Base-by-base conservation (phyloP, 2,888 invertebrate genomes). In the Thymelicus acteon region DNA sequence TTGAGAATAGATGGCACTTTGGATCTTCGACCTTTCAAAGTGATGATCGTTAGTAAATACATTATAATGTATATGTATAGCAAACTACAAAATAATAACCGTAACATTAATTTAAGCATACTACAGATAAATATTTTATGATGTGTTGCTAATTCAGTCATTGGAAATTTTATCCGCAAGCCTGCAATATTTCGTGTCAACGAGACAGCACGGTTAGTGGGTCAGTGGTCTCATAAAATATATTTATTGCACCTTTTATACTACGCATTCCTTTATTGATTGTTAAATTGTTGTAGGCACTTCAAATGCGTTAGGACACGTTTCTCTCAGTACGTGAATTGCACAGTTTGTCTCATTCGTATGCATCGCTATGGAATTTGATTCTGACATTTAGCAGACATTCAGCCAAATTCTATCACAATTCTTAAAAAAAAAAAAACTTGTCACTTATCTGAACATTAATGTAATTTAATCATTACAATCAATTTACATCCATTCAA, bases 101-200 rank as follows among this genome's bases (percentile, higher is more conserved):
- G 52, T 15, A 52, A 52, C 7, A 52, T 15, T 12, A 49, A 19
- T 52, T 19, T 52, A 52, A 52, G 19, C 19, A 52, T 19, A 19
- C 15, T 19, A 52, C 44, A 19, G 10, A 54, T 54, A 24, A 54
- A 54, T 54, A 24, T 31, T 54, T 54, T 24, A 54, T 54, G 54
- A 54, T n/a, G 24, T 24, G 54, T 54, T 12, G 54, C 24, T 24
- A 19, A 54, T 54, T 54, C 24, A 54, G 54, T 54, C 10, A 54
- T 54, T 54, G 24, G 54, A 24, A 54, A 54, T 8, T 24, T 54
- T 54, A 54, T 57, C 54, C 47, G 31, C 57, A 10, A 39, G 62
- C 12, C 44, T 31, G 62, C 68, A 68, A 68, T 62, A 62, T 57
- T 68, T 62, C 68, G 62, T 62, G 68, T 24, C 8, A 68, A 61